Evolutionary conservation across 2,113 vertebrate species (phyloP).

Genomic region (Macrotis lagotis): DNA sequence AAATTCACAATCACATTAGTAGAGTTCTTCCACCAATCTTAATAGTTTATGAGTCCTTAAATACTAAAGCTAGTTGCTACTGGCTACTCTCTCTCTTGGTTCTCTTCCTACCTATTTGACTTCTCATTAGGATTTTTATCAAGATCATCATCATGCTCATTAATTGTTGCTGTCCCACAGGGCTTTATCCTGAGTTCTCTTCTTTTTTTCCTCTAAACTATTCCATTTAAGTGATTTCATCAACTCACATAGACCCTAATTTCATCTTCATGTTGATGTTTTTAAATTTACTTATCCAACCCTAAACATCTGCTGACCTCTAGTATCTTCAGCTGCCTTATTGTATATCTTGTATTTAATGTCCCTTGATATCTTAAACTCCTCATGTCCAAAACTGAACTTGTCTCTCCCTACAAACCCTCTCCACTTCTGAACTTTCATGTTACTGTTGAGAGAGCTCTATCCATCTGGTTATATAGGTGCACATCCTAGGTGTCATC

Average conservation of each 20-base stretch:
- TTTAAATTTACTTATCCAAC: neutral
- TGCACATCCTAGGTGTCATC: neutral
- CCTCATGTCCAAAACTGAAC: neutral
- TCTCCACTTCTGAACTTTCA: neutral
- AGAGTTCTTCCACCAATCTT: neutral
- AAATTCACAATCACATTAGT: neutral
- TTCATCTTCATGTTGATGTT: neutral
- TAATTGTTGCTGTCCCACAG: neutral
- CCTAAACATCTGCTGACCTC: neutral
- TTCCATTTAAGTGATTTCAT: neutral
- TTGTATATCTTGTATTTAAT: neutral
- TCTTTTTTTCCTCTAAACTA: neutral
- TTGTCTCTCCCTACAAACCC: neutral
- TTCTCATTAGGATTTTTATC: neutral
- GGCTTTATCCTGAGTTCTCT: neutral
- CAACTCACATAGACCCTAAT: neutral
- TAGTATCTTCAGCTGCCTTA: neutral
- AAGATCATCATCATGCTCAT: neutral
- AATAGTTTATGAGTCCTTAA: neutral
- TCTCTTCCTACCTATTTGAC: neutral
- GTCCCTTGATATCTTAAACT: neutral
- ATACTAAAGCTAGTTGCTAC: neutral
- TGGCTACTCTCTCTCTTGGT: neutral
- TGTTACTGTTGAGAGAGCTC: neutral
- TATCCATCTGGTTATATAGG: neutral